These are phyloP conservation scores for Augiades crinisus DNA, from an alignment of 2,888 invertebrate species.

Conservation along the genomic window DNA sequence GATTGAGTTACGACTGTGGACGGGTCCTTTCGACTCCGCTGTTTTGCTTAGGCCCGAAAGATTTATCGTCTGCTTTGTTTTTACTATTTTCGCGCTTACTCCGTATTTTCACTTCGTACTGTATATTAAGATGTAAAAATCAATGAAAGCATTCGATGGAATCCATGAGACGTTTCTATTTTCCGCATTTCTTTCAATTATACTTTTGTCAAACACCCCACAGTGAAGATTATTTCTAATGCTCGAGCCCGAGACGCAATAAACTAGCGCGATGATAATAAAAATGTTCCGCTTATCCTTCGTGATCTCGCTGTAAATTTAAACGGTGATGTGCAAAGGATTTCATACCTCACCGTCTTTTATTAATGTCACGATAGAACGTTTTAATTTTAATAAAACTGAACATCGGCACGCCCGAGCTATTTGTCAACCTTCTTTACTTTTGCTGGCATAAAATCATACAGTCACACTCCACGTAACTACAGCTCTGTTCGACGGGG, in stretches of 20 bases:
- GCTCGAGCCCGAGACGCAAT: conserved; percentile 68
- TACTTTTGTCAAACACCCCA: conserved; percentile 41
- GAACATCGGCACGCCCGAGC: conserved; percentile 78
- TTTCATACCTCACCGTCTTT: conserved; percentile 65
- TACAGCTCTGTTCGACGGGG: conserved; percentile 49
- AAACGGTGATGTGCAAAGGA: conserved; percentile 51
- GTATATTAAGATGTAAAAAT: conserved; percentile 32
- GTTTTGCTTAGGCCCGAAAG: conserved; percentile 55
- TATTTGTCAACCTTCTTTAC: conserved; percentile 82
- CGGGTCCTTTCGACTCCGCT: conserved; percentile 57
- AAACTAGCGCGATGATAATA: conserved; percentile 74
- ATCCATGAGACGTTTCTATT: conserved; percentile 12
- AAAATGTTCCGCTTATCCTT: conserved; percentile 73
- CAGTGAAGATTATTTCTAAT: conserved; percentile 71
- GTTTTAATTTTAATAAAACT: conserved; percentile 80
- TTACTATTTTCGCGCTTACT: conserved; percentile 48
- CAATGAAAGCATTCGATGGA: conserved; percentile 7
- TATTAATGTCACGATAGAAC: conserved; percentile 72
- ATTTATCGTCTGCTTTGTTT: conserved; percentile 64
- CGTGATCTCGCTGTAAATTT: conserved; percentile 67
- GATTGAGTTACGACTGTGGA: conserved; percentile 71
- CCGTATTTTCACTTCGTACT: conserved; percentile 37
- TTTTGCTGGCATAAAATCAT: conserved; percentile 78
- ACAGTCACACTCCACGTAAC: conserved; percentile 68
- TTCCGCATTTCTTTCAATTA: conserved; percentile 10